Evolutionary conservation across 2,113 vertebrate species (phyloP), one percentile per base, ranked within the genome.

Genomic region (Embiotoca jacksoni): DNA sequence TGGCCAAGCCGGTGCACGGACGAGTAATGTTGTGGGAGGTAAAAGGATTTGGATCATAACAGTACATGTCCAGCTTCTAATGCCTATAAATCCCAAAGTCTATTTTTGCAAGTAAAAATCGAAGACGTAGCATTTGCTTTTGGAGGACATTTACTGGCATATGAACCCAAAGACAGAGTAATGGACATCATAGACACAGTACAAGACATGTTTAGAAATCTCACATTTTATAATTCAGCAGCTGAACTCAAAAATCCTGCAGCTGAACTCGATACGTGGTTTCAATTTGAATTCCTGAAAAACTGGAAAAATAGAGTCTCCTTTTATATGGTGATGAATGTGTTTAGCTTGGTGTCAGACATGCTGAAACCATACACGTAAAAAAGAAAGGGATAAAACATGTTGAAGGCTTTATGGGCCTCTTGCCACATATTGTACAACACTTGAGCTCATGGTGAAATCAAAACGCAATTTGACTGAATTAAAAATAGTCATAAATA

Each of bases 401-500:
- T 83, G 77, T 1, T 83, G 83, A 90, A 76, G 63, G 80, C 32
- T 88, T 90, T 83, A 85, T 75, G 69, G 80, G 86, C 13, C 81
- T 71, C 73, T 80, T 30, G 72, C 63, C 76, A 82, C 85, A 65
- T 49, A 82, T 61, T 65, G 75, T 77, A 52, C 60, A 72, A 64
- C 72, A 75, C 57, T 81, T 64, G 50, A 75, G 81, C 77, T 70
- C 65, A 81, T 62, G 75, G 76, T 73, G 79, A 91, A 92, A 90
- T 87, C 63, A 85, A 72, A 90, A 85, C 79, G 72, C 30, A 78
- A 50, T 67, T 76, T 81, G 60, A 81, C 33, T 77, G 78, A 77
- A 80, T 90, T 68, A 60, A 81, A 76, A 86, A 79, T 44, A 78
- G 64, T 53, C 75, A 78, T 84, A 87, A 91, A 88, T 85, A 78